Base-by-base conservation (phyloP, 2,888 invertebrate species). In the Erebia epiphron region DNA sequence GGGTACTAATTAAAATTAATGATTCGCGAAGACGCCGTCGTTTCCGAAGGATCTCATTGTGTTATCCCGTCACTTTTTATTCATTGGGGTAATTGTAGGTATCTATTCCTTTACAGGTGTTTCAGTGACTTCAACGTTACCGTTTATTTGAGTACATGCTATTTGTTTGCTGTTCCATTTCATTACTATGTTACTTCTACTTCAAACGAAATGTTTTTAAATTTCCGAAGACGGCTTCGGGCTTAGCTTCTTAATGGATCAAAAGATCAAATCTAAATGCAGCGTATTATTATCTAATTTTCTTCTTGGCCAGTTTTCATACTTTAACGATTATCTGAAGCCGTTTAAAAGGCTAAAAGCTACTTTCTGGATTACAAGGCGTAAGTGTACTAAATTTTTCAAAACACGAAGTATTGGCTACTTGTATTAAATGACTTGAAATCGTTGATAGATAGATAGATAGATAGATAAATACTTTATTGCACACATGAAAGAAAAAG, bases 1-100 rank as follows among this genome's bases (percentile, higher is more conserved):
- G 88, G 88, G 86, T 85, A 86, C 89, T 91, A 93, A 93, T 93
- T 93, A 92, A 92, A 92, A 92, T 93, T 92, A 92, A 93, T 93
- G 93, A 92, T 91, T 90, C 89, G 91, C 85, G 86, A 89, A 86
- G 86, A 87, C 86, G 85, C 86, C 84, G 83, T 83, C 85, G 87
- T 83, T 82, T 86, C 82, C 82, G 84, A 80, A 85, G 85, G 84
- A 88, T 89, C 86, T 84, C 86, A 85, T 85, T 86, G 87, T 83
- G 84, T 89, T 88, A 89, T 89, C 86, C 81, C 87, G 86, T 86
- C 89, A 86, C 88, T 92, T 91, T 91, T 91, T 90, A 89, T 87
- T 85, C 84, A 84, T 85, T 83, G 80, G 85, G 86, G 87, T 88
- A 87, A 88, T 83, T 82, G 86, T 85, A 35, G 35, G 35, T 35